Evolutionary conservation across 2,113 vertebrate species (phyloP), one percentile per base, ranked within the genome.

Genomic region (Bostrychus sinensis): DNA sequence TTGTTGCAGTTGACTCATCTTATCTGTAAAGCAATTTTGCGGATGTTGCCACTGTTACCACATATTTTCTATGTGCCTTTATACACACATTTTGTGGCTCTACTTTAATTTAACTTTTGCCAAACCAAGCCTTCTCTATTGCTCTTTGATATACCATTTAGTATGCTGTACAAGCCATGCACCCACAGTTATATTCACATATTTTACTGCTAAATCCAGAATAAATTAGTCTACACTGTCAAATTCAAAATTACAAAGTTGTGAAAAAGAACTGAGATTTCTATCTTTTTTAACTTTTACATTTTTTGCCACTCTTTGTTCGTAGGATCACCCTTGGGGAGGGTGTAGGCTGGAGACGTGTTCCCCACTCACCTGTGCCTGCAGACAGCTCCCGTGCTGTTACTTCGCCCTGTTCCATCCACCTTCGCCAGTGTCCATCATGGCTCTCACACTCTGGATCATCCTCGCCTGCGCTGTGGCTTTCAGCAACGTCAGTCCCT

Each of bases 371-470:
- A 71, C 73, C 85, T 71, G 82, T 82, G 79, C 83, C 85, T 80
- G 70, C 70, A 77, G 74, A 67, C 71, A 50, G 22, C 70, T 69
- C 45, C 60, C 39, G 61, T 56, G 7, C 57, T 75, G 58, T 51
- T 73, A 56, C 67, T 30, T 56, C 62, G 36, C 72, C 83, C 56
- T 26, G 25, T 25, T 4, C 58, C 73, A 65, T 30, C 22, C 38
- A 20, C 59, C 39, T 36, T 23, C 36, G 48, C 71, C 59, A 23
- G 56, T 72, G 58, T 83, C 72, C 85, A 87, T 74, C 80, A 93
- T 93, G 92, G 89, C 91, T 80, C 66, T 85, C n/a, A 67, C 83
- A 38, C 6, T 88, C 62, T 91, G 92, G 88, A 70, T 93, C 58
- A 37, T 90, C 82, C 72, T 88, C 38, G 76, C 76, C 60, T 91